Base-by-base conservation (phyloP, 2,888 invertebrate genomes). In the Agrilus cyanescens region DNA sequence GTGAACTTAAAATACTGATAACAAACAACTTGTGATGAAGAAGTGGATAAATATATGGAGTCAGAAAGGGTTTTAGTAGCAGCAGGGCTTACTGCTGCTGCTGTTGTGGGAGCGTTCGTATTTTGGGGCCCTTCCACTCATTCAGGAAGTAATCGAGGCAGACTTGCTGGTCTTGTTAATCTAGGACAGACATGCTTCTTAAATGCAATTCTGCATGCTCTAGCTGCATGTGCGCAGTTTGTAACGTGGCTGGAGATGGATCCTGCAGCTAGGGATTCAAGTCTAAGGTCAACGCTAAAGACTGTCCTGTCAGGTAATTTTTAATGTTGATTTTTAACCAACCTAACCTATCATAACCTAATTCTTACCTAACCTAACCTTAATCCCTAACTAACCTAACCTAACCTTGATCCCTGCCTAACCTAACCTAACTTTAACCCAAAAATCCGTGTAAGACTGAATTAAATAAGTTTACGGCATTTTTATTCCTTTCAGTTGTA, bases 111-210 rank as follows among this genome's bases (percentile, higher is more conserved):
- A 30, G 84, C 85, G 5, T 87, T 87, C 60, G 84, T 88, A 32
- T 74, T 88, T 53, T 88, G 86, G 86, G 82, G 83, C 43, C 83
- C 83, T 16, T 75, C 78, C 1, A 71, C 73, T 6, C 75, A 79
- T 54, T 72, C 82, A 12, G 60, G 59, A 5, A 56, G 61, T 32
- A 58, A 65, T 14, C 56, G 78, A 55, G 88, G 87, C 15, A 80
- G 85, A 61, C 76, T 88, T 41, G 80, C 85, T 18, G 95, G 94
- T 7, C 73, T 95, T 31, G 84, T 85, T 52, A 95, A 95, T 70
- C 74, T 93, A 49, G 94, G 94, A 33, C 82, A 87, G 53, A 91
- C 93, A 1, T 95, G 95, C 66, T 95, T 94, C 63, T 69, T 95
- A 41, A 95, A 95, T 68, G 86, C 93, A 0, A 70, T 94, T 37